Percentiles rank a stretch among this genome's conserved stretches.
Evolutionary conservation across 2,888 invertebrate genomes (phyloP).

Genomic region (Tetragnatha montana): DNA sequence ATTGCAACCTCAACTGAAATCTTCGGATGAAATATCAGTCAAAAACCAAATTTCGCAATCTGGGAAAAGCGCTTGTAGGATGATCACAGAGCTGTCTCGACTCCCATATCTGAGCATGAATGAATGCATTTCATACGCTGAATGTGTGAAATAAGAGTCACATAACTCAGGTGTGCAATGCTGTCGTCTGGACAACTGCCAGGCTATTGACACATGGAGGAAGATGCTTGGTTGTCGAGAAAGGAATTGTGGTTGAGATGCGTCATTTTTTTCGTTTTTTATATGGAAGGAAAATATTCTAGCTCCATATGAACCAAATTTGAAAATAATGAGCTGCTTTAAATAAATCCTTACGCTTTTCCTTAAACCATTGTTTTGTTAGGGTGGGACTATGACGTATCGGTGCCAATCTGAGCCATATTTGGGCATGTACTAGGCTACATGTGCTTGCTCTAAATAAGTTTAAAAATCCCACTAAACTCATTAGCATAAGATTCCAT

Average conservation of each 20-base stretch:
- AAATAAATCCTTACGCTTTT: too few relatives aligned
- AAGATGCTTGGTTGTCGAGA: not conserved
- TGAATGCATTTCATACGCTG: not conserved
- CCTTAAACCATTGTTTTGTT: too few relatives aligned
- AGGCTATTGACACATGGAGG: not conserved
- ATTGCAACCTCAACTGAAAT: not conserved
- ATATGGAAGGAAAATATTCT: too few relatives aligned
- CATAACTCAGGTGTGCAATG: not conserved
- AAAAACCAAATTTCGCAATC: not conserved
- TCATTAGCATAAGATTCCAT: too few relatives aligned
- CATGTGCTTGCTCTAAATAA: too few relatives aligned
- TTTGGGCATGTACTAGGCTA: too few relatives aligned
- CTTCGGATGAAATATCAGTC: not conserved
- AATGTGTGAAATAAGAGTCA: not conserved
- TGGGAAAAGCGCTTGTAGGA: not conserved
- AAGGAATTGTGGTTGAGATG: not conserved
- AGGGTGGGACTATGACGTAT: too few relatives aligned
- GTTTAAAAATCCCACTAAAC: too few relatives aligned
- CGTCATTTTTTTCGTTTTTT: too few relatives aligned
- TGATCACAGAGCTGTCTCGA: not conserved
- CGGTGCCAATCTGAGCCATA: too few relatives aligned
- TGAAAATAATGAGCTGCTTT: too few relatives aligned
- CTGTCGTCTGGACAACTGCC: not conserved
- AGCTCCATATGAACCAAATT: too few relatives aligned
- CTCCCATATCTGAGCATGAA: not conserved